phyloP scores from a whole-genome alignment of 92 coral and sea anemone species.

The Palythoa grandis region DNA sequence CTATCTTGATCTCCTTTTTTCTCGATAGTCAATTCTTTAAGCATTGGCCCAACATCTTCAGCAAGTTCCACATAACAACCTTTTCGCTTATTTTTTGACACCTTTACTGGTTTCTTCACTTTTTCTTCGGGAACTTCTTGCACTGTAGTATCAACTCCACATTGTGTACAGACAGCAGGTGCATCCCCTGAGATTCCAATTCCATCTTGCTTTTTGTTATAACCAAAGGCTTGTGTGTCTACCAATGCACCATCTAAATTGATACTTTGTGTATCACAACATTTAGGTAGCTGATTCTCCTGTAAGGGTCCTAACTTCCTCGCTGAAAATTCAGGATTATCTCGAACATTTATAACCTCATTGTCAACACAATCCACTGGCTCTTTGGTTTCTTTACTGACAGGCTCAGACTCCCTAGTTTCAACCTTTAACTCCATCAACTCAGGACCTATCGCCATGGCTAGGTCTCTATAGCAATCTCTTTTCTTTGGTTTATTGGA shows the following conservation, averaged over 20 bases:
- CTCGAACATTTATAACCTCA: constrained; percentile 11
- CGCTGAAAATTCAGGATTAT: constrained; percentile 21
- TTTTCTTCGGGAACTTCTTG: constrained; percentile 15
- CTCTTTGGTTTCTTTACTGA: neutral
- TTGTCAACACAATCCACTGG: neutral
- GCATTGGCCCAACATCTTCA: constrained; percentile 58
- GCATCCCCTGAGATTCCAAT: neutral
- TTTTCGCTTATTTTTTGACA: constrained; percentile 9
- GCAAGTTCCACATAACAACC: constrained; percentile 63
- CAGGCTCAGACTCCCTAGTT: neutral
- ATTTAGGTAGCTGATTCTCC: neutral
- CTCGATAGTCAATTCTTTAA: constrained; percentile 50
- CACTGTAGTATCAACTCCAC: constrained; percentile 13
- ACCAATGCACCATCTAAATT: neutral
- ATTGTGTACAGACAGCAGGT: neutral
- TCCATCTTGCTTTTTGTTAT: too few species aligned
- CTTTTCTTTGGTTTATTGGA: constrained; percentile 20
- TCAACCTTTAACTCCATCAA: constrained; percentile 39
- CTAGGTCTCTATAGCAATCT: constrained; percentile 51
- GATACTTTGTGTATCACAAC: neutral
- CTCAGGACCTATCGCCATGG: constrained; percentile 56
- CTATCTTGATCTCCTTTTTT: neutral
- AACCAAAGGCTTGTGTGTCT: neutral
- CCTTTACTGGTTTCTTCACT: constrained; percentile 3
- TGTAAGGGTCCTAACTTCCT: constrained; percentile 17